Evolutionary conservation across 2,888 invertebrate genomes (phyloP), one percentile per base, ranked within the genome.

Genomic region (Nomada fucata): DNA sequence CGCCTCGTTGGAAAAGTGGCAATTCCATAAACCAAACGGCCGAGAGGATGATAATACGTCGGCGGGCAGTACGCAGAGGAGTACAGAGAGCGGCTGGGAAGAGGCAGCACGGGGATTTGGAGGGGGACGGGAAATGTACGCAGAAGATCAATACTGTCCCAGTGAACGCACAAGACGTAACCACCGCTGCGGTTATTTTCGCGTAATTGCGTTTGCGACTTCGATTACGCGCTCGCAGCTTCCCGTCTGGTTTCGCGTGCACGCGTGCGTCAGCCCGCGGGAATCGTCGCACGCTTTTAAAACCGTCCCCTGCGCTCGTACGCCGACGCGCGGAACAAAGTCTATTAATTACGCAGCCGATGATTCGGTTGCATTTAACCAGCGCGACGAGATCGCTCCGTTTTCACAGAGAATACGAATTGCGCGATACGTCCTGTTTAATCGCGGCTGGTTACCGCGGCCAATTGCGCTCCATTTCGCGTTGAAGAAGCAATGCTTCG

Each of bases 71-170:
- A 74, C 80, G 80, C 69, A 53, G 81, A 79, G 69, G 59, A 65
- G 60, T 29, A 64, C 18, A 29, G n/a, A 29, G n/a, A 26, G 57
- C n/a, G 15, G 18, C n/a, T 11, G 64, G n/a, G 52, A 4, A 50
- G 47, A n/a, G 68, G 53, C 0, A 50, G n/a, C 10, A n/a, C 18
- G 10, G 9, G 13, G 68, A n/a, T 23, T 23, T 18, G 29, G 63
- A 18, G 81, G 47, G 80, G 80, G 44, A 57, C n/a, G 80, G 60
- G 80, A 74, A 74, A 74, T 70, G 70, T 70, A 74, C 81, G 81
- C 80, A 79, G 81, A 74, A 81, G 81, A 81, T 81, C 81, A 81
- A 81, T 81, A 81, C 81, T 74, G 81, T 79, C 81, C 81, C 44
- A 70, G 60, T 57, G 73, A 74, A 81, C 81, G 81, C 81, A 81